Evolutionary conservation across 2,888 invertebrate genomes (phyloP).

Genomic region (Caenorhabditis uteleia): DNA sequence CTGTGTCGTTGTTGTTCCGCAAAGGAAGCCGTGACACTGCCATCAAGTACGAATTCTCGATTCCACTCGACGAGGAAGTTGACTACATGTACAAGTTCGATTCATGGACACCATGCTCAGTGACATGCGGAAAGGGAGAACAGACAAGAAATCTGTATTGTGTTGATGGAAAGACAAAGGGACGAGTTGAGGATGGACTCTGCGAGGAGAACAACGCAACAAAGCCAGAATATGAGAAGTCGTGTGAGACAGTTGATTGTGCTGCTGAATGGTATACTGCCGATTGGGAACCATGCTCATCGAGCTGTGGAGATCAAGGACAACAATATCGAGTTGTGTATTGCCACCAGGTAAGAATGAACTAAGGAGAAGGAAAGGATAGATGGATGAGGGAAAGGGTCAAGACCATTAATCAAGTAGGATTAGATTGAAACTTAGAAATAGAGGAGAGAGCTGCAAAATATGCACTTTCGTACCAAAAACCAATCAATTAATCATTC

Average conservation of each 20-base stretch:
- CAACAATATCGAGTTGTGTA: constrained; percentile 74
- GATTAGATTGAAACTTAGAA: background rate
- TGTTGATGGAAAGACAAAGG: constrained; percentile 79
- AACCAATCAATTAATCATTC: constrained; percentile 35
- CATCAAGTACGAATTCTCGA: constrained; percentile 86
- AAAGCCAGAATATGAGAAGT: constrained; percentile 76
- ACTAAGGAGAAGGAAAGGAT: background rate
- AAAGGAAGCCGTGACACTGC: constrained; percentile 77
- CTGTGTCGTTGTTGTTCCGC: constrained; percentile 77
- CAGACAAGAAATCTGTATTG: constrained; percentile 83
- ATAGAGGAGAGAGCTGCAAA: background rate
- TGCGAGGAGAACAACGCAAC: constrained; percentile 79
- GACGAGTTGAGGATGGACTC: constrained; percentile 79
- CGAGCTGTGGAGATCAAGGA: constrained; percentile 81
- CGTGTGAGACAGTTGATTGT: constrained; percentile 67
- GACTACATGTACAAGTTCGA: constrained; percentile 83
- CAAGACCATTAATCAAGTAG: background rate
- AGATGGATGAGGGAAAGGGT: background rate
- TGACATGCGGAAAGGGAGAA: constrained; percentile 87
- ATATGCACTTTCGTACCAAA: too few species aligned
- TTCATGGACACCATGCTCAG: constrained; percentile 82
- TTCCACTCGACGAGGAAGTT: constrained; percentile 79
- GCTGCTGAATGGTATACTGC: constrained; percentile 78
- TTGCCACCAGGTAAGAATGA: constrained; percentile 78
- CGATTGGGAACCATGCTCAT: constrained; percentile 83